Evolutionary conservation across 2,797 vertebrate species (phyloP).

Genomic region (Smutsia temminckii): DNA sequence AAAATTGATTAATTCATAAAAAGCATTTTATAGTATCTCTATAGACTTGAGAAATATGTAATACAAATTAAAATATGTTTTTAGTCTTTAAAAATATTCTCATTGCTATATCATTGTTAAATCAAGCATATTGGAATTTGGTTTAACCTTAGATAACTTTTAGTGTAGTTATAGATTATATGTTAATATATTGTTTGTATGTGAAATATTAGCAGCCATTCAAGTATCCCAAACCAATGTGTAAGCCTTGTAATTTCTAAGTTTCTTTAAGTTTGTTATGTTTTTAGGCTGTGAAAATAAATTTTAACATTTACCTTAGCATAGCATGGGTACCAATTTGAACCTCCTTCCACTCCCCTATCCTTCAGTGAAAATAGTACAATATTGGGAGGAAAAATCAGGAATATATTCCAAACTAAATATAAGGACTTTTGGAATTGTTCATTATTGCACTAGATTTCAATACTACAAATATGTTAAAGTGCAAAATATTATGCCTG

Average conservation of each 20-base stretch:
- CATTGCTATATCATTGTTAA: background rate
- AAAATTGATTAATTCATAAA: constrained; percentile 38
- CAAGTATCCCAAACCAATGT: background rate
- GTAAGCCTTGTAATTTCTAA: background rate
- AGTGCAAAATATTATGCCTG: background rate
- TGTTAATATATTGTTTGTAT: background rate
- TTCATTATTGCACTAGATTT: background rate
- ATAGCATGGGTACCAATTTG: background rate
- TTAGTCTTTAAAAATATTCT: background rate
- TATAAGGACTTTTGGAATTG: background rate
- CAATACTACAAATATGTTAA: background rate
- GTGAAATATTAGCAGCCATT: background rate
- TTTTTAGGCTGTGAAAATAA: background rate
- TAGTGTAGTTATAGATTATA: background rate
- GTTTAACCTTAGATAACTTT: background rate
- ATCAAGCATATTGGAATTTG: background rate
- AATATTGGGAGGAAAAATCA: background rate
- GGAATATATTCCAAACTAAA: background rate
- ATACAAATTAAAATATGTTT: background rate
- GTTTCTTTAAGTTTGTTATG: background rate
- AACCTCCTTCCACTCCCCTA: background rate
- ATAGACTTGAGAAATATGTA: background rate
- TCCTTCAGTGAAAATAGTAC: background rate
- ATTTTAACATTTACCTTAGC: background rate
- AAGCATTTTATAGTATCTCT: constrained; percentile 5